A percentile compares a stretch with the other conserved stretches of the same genome.
Conservation (phyloP, 2,113 vertebrate species). For the Anarrhichthys ocellatus region DNA sequence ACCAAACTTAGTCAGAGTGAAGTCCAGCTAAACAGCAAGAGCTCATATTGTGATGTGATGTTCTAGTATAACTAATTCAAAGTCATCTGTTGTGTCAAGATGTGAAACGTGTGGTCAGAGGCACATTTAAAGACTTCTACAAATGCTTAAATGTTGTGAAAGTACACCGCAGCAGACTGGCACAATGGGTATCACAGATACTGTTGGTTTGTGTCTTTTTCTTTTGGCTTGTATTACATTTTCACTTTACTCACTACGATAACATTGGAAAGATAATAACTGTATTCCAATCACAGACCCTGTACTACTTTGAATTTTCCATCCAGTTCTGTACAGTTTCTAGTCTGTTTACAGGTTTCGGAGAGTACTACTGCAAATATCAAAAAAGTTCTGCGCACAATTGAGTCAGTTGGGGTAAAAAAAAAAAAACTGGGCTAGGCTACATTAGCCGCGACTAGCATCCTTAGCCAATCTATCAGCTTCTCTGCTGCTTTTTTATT, state of each 20-base stretch:
- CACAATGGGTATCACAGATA: neutral
- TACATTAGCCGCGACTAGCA: no score
- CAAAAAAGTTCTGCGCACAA: neutral
- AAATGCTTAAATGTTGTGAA: conserved; percentile 11
- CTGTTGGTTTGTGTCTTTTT: neutral
- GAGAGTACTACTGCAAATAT: neutral
- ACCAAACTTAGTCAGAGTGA: conserved; percentile 10
- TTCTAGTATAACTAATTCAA: conserved; percentile 6
- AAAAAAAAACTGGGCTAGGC: no score
- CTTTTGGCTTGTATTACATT: neutral
- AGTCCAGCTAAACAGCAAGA: conserved; percentile 24
- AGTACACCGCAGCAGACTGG: neutral
- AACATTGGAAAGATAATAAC: neutral
- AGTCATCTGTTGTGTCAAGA: neutral
- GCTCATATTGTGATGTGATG: neutral
- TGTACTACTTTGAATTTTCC: neutral
- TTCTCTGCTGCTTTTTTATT: no score
- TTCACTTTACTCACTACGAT: neutral
- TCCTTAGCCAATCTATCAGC: no score
- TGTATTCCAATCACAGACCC: neutral
- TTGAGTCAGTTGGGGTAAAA: no score
- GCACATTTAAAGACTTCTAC: neutral
- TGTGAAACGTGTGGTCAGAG: neutral
- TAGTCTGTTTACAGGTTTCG: neutral
- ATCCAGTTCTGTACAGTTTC: no score